These are phyloP conservation scores for Zaprionus obscuricornis DNA, from an alignment of 2,888 invertebrate species.

Conservation along the genomic window DNA sequence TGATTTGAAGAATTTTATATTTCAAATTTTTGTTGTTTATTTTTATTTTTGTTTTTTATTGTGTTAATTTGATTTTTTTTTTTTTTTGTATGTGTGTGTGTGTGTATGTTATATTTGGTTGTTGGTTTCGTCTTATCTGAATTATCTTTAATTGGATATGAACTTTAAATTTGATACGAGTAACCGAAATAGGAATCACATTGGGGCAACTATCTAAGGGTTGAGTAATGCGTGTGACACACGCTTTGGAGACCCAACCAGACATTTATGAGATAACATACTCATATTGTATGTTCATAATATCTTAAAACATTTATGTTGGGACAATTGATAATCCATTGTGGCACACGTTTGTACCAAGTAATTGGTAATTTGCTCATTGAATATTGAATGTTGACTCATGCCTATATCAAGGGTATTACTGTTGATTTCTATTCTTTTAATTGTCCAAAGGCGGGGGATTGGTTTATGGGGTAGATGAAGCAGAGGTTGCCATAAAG, in stretches of 20 bases:
- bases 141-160: conserved; percentile 6
- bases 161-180: conserved; percentile 20
- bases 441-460: background rate
- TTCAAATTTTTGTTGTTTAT: too few species aligned
- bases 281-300: conserved; percentile 4
- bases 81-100: too few species aligned
- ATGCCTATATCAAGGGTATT: background rate
- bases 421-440: too few species aligned
- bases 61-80: too few species aligned
- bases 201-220: background rate
- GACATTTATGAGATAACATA: background rate
- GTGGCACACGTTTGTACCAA: too few species aligned
- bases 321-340: conserved; percentile 4
- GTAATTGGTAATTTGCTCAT: too few species aligned
- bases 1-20: too few species aligned
- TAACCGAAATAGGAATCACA: conserved; percentile 41
- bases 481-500: conserved; percentile 17
- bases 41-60: too few species aligned
- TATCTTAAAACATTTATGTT: conserved; percentile 2
- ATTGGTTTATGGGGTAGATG: background rate
- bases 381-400: conserved; percentile 32
- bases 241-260: background rate
- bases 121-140: conserved; percentile 11
- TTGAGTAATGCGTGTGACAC: conserved; percentile 31
- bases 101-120: too few species aligned